Evolutionary conservation across 2,888 invertebrate species (phyloP), one percentile per base, ranked within the genome.

Genomic region (Drosophila merina): DNA sequence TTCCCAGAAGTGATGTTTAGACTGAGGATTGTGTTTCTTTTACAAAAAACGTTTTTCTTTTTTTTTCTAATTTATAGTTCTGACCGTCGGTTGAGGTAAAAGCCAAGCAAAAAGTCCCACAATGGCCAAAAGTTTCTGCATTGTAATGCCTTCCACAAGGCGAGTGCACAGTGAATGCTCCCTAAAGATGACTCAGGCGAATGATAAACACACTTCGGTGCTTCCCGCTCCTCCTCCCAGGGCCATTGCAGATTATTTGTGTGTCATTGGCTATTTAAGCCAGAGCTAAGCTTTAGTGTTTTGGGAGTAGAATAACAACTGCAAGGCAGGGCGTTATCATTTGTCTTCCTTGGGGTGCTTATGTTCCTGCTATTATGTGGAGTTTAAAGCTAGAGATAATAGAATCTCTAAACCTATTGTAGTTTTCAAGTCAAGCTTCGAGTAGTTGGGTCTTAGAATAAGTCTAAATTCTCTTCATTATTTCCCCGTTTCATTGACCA

Each of bases 1-100:
- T 74, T 70, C 42, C 58, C 54, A 36, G 12, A 44, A 57, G 54
- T 40, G 58, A 42, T 51, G 25, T 57, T 72, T 67, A 30, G 50
- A 40, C 14, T 58, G 47, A 48, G 48, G n/a, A 20, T 48, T 51
- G n/a, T 54, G 52, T 44, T 72, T 30, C 36, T 31, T 57, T 33
- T 49, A 48, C 54, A 71, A n/a, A n/a, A 60, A 44, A 44, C n/a
- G 28, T n/a, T 40, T 14, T 14, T 8, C 26, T 36, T 36, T 50
- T 69, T 75, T 47, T 25, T 57, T 58, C 66, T 72, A 73, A 81
- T 81, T 86, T 85, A 81, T 87, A 48, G 79, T 74, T 66, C 33
- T 31, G 67, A 31, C 38, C 62, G 49, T 62, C 54, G 55, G 20
- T 30, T 31, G 36, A 62, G 47, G 58, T 56, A 47, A 40, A 68